phyloP scores from a whole-genome alignment of 2,888 invertebrate genomes.

The Diaprepes abbreviatus region DNA sequence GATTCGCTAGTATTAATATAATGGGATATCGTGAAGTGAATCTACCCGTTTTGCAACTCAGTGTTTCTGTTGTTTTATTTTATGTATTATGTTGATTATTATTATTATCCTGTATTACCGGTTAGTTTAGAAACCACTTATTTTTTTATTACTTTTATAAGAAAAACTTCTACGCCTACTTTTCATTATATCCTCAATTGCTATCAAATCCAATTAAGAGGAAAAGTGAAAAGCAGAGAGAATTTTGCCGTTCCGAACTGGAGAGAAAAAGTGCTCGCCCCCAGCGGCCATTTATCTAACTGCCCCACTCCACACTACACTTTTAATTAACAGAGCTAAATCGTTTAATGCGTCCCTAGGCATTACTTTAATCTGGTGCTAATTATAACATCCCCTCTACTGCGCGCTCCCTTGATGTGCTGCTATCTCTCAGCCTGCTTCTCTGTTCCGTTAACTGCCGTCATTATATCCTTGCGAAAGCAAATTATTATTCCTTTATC shows the following conservation, averaged over 20 bases:
- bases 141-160: constrained; percentile 6
- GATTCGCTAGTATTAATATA: too few species aligned
- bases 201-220: constrained; percentile 49
- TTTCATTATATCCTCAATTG: constrained; percentile 29
- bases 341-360: constrained; percentile 74
- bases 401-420: constrained; percentile 51
- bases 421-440: constrained; percentile 31
- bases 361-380: constrained; percentile 77
- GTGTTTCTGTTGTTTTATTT: too few species aligned
- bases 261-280: constrained; percentile 45
- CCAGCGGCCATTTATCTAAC: constrained; percentile 64
- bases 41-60: too few species aligned
- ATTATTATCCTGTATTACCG: too few species aligned
- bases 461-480: constrained; percentile 45
- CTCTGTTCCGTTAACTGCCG: constrained; percentile 46
- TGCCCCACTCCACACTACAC: constrained; percentile 66
- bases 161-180: constrained; percentile 18
- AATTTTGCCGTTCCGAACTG: constrained; percentile 41
- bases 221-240: constrained; percentile 42
- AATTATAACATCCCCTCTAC: constrained; percentile 71
- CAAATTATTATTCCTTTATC: constrained; percentile 33
- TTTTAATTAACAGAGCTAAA: constrained; percentile 71
- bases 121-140: not conserved
- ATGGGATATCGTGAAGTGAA: too few species aligned
- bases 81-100: too few species aligned